These are phyloP conservation scores for Melierax canorus DNA, from an alignment of 2,113 vertebrate genomes.

Conservation along the genomic window DNA sequence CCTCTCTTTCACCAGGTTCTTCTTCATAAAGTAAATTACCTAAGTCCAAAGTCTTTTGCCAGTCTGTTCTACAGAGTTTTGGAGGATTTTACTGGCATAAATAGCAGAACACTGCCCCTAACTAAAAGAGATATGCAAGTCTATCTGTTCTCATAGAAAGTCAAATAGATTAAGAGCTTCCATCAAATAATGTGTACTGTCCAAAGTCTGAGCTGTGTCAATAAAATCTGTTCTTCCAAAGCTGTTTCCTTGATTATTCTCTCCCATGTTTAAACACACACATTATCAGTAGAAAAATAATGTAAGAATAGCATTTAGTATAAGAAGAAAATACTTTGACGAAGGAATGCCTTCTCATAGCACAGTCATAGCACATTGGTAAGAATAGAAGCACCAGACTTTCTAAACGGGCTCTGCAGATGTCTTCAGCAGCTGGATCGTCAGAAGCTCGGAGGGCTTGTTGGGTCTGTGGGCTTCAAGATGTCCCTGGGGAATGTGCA, in stretches of 20 bases:
- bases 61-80: neutral
- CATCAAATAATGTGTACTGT: neutral
- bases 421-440: neutral
- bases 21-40: neutral
- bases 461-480: neutral
- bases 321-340: neutral
- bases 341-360: neutral
- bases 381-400: neutral
- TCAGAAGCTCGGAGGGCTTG: neutral
- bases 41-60: neutral
- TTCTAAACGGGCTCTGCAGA: neutral
- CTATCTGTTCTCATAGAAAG: neutral
- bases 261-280: neutral
- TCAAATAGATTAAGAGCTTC: neutral
- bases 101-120: neutral
- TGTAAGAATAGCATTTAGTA: neutral
- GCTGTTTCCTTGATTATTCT: neutral
- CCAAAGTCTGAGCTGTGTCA: neutral
- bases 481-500: neutral
- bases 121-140: neutral
- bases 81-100: neutral
- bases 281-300: neutral
- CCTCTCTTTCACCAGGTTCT: neutral
- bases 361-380: rapidly evolving
- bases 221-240: neutral